Conservation (phyloP, 2,888 invertebrate genomes). For the Electrophaes corylata region DNA sequence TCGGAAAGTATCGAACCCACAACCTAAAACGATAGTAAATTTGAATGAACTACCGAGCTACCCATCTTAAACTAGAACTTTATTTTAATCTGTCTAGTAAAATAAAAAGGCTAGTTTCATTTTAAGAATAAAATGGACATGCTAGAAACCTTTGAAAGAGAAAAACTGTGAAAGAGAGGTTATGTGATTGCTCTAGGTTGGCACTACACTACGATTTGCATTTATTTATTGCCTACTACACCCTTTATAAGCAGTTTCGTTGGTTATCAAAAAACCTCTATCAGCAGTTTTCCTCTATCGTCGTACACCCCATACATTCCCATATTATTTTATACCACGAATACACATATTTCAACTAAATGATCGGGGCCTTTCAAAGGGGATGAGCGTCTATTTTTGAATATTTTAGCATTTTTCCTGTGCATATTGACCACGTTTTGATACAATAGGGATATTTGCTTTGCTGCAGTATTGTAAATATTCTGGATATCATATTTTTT, state of each 20-base stretch:
- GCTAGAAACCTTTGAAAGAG: too few species aligned
- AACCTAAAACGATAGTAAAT: too few species aligned
- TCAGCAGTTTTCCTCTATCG: constrained; percentile 28
- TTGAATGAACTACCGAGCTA: too few species aligned
- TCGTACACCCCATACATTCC: constrained; percentile 13
- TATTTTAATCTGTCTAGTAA: too few species aligned
- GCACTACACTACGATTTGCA: too few species aligned
- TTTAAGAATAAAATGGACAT: too few species aligned
- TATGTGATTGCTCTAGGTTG: background rate
- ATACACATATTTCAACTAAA: constrained; percentile 58
- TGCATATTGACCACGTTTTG: constrained; percentile 15
- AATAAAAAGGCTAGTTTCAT: too few species aligned
- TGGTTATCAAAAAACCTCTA: constrained; percentile 14
- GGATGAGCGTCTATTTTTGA: constrained; percentile 26
- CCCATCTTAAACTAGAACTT: too few species aligned
- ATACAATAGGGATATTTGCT: constrained; percentile 12
- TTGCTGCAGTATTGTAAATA: constrained; percentile 4
- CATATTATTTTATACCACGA: constrained; percentile 27
- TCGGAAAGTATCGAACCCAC: too few species aligned
- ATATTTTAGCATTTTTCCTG: constrained; percentile 29
- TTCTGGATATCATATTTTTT: background rate
- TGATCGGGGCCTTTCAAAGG: constrained; percentile 46
- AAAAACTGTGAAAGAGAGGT: background rate
- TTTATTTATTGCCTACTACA: background rate
- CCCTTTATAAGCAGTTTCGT: background rate